phyloP scores from a whole-genome alignment of 2,888 invertebrate species.

The Agrotis ipsilon region DNA sequence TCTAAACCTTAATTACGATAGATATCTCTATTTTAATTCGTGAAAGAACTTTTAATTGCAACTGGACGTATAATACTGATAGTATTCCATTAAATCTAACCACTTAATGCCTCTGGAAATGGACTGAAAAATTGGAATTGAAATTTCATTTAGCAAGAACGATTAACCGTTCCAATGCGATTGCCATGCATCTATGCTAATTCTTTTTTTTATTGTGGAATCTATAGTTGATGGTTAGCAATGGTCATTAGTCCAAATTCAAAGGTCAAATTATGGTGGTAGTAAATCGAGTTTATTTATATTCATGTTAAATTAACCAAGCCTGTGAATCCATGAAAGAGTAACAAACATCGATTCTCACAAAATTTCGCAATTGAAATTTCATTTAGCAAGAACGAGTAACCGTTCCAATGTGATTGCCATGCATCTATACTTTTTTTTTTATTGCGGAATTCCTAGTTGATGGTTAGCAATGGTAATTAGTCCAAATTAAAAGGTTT shows the following conservation, averaged over 20 bases:
- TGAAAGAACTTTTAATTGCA: conserved; percentile 20
- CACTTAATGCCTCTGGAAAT: conserved; percentile 48
- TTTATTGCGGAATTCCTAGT: conserved; percentile 29
- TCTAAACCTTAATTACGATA: conserved; percentile 7
- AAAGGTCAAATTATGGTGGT: too few species aligned
- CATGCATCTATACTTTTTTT: conserved; percentile 47
- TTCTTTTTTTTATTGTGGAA: conserved; percentile 37
- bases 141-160: conserved; percentile 59
- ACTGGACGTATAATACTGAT: not conserved
- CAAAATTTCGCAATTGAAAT: too few species aligned
- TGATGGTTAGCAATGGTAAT: too few species aligned
- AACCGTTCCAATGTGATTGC: conserved; percentile 52
- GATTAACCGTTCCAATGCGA: conserved; percentile 54
- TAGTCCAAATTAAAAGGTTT: too few species aligned
- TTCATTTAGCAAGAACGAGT: conserved; percentile 59
- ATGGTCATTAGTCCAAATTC: not conserved
- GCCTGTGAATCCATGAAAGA: too few species aligned
- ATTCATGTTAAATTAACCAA: too few species aligned
- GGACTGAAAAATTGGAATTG: conserved; percentile 59
- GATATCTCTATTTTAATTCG: not conserved
- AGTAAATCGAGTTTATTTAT: not conserved
- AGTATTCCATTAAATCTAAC: conserved; percentile 38
- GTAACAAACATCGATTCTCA: too few species aligned
- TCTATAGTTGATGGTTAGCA: not conserved
- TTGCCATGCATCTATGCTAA: conserved; percentile 54